phyloP scores from a whole-genome alignment of 2,113 vertebrate genomes.

The Machaerirhynchus nigripectus region DNA sequence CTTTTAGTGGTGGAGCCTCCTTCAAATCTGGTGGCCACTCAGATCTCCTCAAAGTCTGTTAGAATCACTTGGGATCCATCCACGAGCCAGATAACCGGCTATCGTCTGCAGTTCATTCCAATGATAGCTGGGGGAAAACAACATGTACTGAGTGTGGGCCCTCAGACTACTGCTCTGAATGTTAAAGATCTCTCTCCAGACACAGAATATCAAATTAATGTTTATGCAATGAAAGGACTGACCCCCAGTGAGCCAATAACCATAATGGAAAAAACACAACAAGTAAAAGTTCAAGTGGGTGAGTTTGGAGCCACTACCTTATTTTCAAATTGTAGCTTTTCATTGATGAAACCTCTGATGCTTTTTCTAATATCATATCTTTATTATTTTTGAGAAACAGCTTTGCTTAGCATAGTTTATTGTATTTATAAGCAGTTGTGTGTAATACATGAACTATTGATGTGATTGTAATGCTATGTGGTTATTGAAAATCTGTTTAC shows the following conservation, averaged over 20 bases:
- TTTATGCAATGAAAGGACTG: slow-evolving; percentile 87
- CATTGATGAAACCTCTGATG: not conserved
- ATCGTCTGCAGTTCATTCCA: slow-evolving; percentile 87
- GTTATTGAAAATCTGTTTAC: not conserved
- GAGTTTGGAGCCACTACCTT: slow-evolving; percentile 55
- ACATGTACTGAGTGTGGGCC: slow-evolving; percentile 83
- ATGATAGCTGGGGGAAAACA: slow-evolving; percentile 81
- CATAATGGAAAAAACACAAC: slow-evolving; percentile 86
- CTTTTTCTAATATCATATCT: not conserved
- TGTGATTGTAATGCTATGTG: not conserved
- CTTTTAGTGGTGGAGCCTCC: slow-evolving; percentile 87
- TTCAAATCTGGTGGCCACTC: slow-evolving; percentile 82
- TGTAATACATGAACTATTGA: not conserved
- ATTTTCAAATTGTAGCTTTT: not conserved
- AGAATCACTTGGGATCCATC: slow-evolving; percentile 87
- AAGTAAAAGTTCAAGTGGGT: slow-evolving; percentile 89
- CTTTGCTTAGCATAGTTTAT: not conserved
- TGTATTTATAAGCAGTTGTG: not conserved
- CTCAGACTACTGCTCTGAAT: slow-evolving; percentile 77
- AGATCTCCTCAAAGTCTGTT: slow-evolving; percentile 88
- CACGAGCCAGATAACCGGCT: slow-evolving; percentile 83
- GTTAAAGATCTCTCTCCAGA: slow-evolving; percentile 87
- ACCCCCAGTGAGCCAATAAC: slow-evolving; percentile 83
- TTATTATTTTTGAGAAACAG: not conserved
- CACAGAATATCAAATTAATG: slow-evolving; percentile 87